Evolutionary conservation across 2,113 vertebrate species (phyloP), one percentile per base, ranked within the genome.

Genomic region (Brachypteracias leptosomus): DNA sequence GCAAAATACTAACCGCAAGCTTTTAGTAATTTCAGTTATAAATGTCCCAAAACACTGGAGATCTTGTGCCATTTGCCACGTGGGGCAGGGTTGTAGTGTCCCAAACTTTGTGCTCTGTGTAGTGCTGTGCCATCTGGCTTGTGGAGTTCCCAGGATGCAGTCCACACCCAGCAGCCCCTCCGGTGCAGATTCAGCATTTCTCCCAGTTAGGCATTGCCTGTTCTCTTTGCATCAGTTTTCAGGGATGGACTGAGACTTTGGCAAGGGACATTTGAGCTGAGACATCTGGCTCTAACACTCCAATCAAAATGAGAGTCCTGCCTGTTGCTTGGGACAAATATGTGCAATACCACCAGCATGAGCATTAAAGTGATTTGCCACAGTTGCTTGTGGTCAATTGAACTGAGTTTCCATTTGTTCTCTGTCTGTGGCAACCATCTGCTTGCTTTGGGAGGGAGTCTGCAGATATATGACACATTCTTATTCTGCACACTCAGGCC

Each of bases 1-100:
- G 70, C 86, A 97, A 97, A 98, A 96, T 95, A 94, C 42, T 91
- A 96, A 87, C 62, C 38, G 89, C 92, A 68, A 85, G 58, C 57
- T 79, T 95, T 97, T 89, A 73, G 88, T 85, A 97, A 91, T 10
- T 67, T 79, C 78, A 26, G 12, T 46, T 95, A 63, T 76, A 75
- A 83, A 57, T 72, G 76, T 94, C 78, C 57, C 54, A 81, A 88
- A 96, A 85, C 44, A 85, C 58, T 67, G 36, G 38, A 86, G 67
- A 25, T 35, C 82, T 88, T 91, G 49, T 90, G 76, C 55, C 36
- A 49, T 73, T 59, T 79, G 72, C n/a, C 46, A 73, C 7, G 1
- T n/a, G 33, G 36, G 38, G 22, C 46, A 79, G 33, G 24, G 52
- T 40, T 55, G 22, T 19, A 62, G 57, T 25, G 4, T 74, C 61